Evolutionary conservation across 2,888 invertebrate genomes (phyloP).

Genomic region (Amphipyra tragopoginis): DNA sequence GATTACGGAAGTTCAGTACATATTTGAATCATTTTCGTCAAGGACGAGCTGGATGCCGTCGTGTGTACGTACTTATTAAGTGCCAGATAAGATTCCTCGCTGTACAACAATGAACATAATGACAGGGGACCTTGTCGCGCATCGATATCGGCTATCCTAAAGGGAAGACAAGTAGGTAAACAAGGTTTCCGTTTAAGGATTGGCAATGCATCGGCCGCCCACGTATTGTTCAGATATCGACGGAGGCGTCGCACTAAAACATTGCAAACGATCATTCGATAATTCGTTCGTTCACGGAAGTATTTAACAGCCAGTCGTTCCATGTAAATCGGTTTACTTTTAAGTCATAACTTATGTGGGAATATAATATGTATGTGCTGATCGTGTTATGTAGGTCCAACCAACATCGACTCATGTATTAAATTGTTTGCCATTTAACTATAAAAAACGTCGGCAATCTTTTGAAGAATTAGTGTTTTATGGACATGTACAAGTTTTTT

Average conservation of each 20-base stretch:
- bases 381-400: constrained; percentile 13
- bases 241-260: constrained; percentile 82
- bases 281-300: constrained; percentile 84
- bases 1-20: constrained; percentile 78
- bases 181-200: constrained; percentile 82
- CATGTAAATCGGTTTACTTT: constrained; percentile 70
- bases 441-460: constrained; percentile 33
- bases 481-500: constrained; percentile 49
- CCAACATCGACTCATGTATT: constrained; percentile 6
- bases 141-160: constrained; percentile 79
- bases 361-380: constrained; percentile 45
- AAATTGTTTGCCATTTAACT: constrained; percentile 31
- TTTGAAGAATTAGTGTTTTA: constrained; percentile 39
- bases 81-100: constrained; percentile 72
- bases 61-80: constrained; percentile 70
- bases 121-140: constrained; percentile 75
- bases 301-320: constrained; percentile 73
- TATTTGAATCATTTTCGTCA: constrained; percentile 75
- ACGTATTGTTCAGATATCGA: constrained; percentile 79
- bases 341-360: constrained; percentile 63
- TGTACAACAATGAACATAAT: constrained; percentile 73
- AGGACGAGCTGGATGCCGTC: constrained; percentile 67
- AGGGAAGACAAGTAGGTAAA: constrained; percentile 87
- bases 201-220: constrained; percentile 87
- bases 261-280: constrained; percentile 81